phyloP scores from a whole-genome alignment of 2,797 vertebrate genomes.

The Geotrypetes seraphini region DNA sequence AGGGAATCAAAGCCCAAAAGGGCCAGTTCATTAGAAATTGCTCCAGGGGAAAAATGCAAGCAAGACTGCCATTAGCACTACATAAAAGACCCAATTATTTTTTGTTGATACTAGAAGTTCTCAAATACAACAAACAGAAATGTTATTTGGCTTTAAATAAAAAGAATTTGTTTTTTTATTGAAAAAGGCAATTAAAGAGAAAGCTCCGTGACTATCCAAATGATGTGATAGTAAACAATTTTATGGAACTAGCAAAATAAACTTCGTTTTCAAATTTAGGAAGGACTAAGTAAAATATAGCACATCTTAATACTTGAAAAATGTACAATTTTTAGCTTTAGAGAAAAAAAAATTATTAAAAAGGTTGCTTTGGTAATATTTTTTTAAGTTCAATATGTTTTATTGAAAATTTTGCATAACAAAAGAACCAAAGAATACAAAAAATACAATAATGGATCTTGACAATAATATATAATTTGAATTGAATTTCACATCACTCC shows the following conservation, averaged over 20 bases:
- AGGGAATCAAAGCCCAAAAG: constrained; percentile 52
- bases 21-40: constrained; percentile 57
- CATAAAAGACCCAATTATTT: constrained; percentile 59
- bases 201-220: constrained; percentile 1
- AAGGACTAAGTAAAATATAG: too few relatives aligned
- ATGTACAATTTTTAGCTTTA: too few relatives aligned
- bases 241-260: constrained; percentile 6
- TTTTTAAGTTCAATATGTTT: too few relatives aligned
- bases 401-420: too few relatives aligned
- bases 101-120: constrained; percentile 39
- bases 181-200: constrained; percentile 2
- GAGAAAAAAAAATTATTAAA: too few relatives aligned
- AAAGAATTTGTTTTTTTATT: constrained; percentile 17
- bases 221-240: not conserved
- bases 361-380: too few relatives aligned
- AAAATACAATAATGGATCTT: too few relatives aligned
- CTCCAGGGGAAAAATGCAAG: constrained; percentile 52
- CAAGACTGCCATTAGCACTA: constrained; percentile 48
- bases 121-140: constrained; percentile 25
- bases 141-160: constrained; percentile 28
- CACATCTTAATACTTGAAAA: too few relatives aligned
- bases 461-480: too few relatives aligned
- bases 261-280: too few relatives aligned
- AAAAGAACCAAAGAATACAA: too few relatives aligned
- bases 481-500: too few relatives aligned